A percentile compares a stretch with the other conserved stretches of the same genome.
These are phyloP conservation scores for Agriopis aurantiaria DNA, from an alignment of 2,888 invertebrate species.

Conservation along the genomic window DNA sequence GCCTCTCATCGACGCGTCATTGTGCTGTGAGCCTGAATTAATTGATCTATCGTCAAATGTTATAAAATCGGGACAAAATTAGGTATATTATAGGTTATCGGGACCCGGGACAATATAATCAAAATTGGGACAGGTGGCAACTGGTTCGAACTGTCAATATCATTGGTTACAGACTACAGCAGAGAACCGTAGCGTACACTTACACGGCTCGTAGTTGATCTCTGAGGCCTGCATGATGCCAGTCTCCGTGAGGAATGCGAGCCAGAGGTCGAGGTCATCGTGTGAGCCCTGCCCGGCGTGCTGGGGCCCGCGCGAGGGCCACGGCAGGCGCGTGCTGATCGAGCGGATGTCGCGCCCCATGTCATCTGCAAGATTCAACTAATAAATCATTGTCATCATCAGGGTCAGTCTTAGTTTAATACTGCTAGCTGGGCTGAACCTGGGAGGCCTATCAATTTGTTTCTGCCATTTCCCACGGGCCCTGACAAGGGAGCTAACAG, in stretches of 20 bases:
- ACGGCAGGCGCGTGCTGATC: constrained; percentile 61
- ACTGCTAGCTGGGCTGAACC: neutral
- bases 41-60: no score
- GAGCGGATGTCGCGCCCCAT: constrained; percentile 52
- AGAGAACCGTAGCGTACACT: constrained; percentile 4
- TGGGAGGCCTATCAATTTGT: no score
- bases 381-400: neutral
- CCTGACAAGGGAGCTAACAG: no score
- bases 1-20: no score
- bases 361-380: constrained; percentile 43
- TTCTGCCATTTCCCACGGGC: no score
- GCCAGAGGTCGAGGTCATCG: constrained; percentile 73
- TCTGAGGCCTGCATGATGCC: constrained; percentile 64
- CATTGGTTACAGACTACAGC: no score
- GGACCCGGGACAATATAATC: no score
- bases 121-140: no score
- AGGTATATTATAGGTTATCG: no score
- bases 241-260: constrained; percentile 73
- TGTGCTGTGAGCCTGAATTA: no score
- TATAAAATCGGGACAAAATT: no score
- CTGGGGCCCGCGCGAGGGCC: constrained; percentile 42
- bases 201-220: constrained; percentile 43
- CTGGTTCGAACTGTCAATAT: no score
- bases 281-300: constrained; percentile 42
- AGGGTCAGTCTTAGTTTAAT: neutral